These are phyloP conservation scores for Percopsis omiscomaycus DNA, from an alignment of 2,797 vertebrate species.

Conservation along the genomic window DNA sequence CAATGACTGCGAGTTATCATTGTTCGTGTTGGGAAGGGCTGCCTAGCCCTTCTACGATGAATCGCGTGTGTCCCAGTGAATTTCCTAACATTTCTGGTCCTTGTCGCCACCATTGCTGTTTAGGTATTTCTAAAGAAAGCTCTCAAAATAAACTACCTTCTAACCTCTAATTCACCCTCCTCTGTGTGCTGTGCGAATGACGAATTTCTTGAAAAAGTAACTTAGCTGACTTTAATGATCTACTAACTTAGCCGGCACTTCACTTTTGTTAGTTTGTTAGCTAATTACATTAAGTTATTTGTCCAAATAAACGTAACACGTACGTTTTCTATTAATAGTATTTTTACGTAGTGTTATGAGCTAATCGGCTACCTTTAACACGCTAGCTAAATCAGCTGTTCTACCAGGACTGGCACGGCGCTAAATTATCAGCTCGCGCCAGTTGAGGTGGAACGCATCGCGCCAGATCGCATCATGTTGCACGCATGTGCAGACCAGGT, in stretches of 20 bases:
- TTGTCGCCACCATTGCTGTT: background rate
- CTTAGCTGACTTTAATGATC: background rate
- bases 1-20: conserved; percentile 52
- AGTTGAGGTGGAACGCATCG: too few relatives aligned
- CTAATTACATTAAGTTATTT: background rate
- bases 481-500: too few relatives aligned
- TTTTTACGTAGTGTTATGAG: background rate
- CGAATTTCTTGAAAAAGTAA: background rate
- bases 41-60: background rate
- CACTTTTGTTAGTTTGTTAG: background rate
- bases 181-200: too few relatives aligned
- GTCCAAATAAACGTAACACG: background rate
- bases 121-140: background rate
- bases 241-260: background rate
- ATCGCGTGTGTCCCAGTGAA: background rate
- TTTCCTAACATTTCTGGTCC: conserved; percentile 6
- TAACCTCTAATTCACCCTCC: too few relatives aligned
- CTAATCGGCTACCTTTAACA: conserved; percentile 11
- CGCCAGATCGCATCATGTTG: too few relatives aligned
- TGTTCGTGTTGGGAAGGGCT: conserved; percentile 22
- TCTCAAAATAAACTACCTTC: background rate
- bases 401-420: too few relatives aligned
- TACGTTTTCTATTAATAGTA: background rate
- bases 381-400: too few relatives aligned
- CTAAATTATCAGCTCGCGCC: too few relatives aligned